Evolutionary conservation across 2,113 vertebrate species (phyloP).

Genomic region (Propithecus coquereli): DNA sequence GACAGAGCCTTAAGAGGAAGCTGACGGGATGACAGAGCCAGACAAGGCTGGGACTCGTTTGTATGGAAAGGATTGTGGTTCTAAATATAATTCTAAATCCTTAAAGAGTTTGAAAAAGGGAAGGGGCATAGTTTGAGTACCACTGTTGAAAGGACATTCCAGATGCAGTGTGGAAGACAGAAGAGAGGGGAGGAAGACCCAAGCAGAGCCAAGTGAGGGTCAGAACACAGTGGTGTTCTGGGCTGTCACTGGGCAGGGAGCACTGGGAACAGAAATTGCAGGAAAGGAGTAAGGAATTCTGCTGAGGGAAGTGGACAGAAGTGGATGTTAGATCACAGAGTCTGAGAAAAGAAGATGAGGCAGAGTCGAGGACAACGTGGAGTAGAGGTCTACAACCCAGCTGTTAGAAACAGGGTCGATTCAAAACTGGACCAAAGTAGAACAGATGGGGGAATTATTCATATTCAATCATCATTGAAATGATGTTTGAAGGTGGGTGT

Average conservation of each 20-base stretch:
- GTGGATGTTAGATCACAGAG: background rate
- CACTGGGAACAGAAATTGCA: background rate
- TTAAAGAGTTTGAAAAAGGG: background rate
- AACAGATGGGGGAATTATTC: background rate
- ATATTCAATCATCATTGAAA: background rate
- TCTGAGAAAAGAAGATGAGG: background rate
- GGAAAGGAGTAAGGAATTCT: background rate
- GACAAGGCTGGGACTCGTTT: background rate
- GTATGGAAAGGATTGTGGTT: background rate
- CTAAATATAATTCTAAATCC: background rate
- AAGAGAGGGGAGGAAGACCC: background rate
- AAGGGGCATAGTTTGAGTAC: background rate
- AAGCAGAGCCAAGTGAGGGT: background rate
- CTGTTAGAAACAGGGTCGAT: background rate
- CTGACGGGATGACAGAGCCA: background rate
- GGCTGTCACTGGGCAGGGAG: background rate
- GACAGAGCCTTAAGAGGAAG: accelerated
- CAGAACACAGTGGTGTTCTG: background rate
- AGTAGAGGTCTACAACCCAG: background rate
- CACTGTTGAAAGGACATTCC: background rate
- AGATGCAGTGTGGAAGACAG: background rate
- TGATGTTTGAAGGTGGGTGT: background rate
- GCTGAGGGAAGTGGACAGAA: background rate
- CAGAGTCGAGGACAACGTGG: background rate
- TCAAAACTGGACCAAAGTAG: background rate